Percentiles rank a stretch among this genome's conserved stretches.
phyloP scores from a whole-genome alignment of 2,888 invertebrate genomes.

The Gymnocheta viridis region DNA sequence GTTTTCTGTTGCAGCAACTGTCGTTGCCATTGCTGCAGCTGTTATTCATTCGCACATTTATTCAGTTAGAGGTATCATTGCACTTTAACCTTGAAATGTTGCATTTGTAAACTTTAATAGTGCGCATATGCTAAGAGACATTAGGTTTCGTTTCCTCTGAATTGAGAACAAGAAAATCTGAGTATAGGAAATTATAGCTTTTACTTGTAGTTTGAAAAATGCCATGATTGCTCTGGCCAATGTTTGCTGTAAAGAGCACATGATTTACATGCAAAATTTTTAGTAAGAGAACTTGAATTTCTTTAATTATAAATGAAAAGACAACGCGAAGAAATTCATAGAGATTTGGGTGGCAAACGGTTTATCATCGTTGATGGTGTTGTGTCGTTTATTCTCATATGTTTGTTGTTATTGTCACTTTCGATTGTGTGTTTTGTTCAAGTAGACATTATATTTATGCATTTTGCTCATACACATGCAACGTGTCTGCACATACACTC shows the following conservation, averaged over 20 bases:
- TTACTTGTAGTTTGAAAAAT: neutral
- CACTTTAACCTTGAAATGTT: conserved; percentile 82
- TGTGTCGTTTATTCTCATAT: conserved; percentile 45
- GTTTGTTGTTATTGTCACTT: conserved; percentile 69
- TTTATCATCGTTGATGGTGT: neutral
- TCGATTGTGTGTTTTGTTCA: conserved; percentile 65
- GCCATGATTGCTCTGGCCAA: neutral
- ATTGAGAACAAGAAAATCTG: neutral
- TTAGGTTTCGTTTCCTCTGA: neutral
- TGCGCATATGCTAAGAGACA: conserved; percentile 72
- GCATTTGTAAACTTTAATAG: conserved; percentile 48
- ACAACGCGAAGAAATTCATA: conserved; percentile 22
- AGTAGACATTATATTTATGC: conserved; percentile 49
- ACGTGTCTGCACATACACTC: neutral
- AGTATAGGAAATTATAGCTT: neutral
- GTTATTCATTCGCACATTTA: conserved; percentile 19
- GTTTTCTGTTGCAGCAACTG: neutral
- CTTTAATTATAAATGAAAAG: conserved; percentile 13
- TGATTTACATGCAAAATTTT: conserved; percentile 7
- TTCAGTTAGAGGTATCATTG: conserved; percentile 77
- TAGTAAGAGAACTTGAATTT: conserved; percentile 34
- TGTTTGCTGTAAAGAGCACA: conserved; percentile 45
- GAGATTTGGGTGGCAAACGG: conserved; percentile 47
- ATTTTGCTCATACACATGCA: conserved; percentile 30
- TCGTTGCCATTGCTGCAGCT: neutral